Evolutionary conservation across 2,797 vertebrate genomes (phyloP).

Genomic region (Dipus sagitta): DNA sequence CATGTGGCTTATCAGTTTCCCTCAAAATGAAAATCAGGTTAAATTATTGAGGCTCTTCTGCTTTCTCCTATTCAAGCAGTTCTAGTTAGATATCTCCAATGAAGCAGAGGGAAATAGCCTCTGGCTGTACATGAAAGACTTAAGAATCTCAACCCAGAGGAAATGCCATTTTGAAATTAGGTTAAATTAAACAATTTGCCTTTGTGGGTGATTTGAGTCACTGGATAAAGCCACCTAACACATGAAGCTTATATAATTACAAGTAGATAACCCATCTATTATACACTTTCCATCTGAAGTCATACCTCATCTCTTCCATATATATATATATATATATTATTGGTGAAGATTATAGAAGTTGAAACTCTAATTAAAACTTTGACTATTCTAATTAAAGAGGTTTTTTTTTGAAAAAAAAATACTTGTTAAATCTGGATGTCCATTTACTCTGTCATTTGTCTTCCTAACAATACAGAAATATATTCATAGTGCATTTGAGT

Average conservation of each 20-base stretch:
- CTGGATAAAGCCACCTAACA: background rate
- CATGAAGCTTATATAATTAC: background rate
- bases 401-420: background rate
- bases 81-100: slow-evolving; percentile 16
- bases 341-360: background rate
- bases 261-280: background rate
- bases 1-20: slow-evolving; percentile 31
- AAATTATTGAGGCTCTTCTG: slow-evolving; percentile 28
- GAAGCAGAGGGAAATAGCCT: slow-evolving; percentile 25
- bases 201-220: slow-evolving; percentile 69
- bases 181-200: slow-evolving; percentile 69
- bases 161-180: slow-evolving; percentile 67
- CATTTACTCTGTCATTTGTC: slow-evolving; percentile 60
- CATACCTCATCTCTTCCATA: background rate
- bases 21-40: slow-evolving; percentile 41
- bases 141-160: slow-evolving; percentile 35
- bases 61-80: slow-evolving; percentile 1
- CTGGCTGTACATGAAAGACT: slow-evolving; percentile 28
- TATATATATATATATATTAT: background rate
- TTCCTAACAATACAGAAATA: slow-evolving; percentile 71
- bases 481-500: slow-evolving; percentile 78
- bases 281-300: slow-evolving; percentile 3
- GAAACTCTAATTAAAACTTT: slow-evolving; percentile 35
- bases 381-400: slow-evolving; percentile 24
- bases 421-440: background rate